Evolutionary conservation across 2,888 invertebrate genomes (phyloP).

Genomic region (Caenorhabditis sp.): DNA sequence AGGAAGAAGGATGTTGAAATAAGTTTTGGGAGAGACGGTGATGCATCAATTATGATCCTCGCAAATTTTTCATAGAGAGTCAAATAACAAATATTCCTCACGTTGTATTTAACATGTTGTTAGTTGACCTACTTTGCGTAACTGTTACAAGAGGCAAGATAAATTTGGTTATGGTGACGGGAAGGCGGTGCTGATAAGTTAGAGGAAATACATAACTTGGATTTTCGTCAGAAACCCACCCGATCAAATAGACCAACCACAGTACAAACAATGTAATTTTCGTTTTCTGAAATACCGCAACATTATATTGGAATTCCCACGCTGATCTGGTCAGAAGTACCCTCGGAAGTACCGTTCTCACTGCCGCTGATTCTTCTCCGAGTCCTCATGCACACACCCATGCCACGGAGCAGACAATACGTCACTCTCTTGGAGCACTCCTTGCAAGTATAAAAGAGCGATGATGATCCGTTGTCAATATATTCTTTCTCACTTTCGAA

Average conservation of each 20-base stretch:
- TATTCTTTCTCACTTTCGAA: constrained; percentile 12
- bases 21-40: too few species aligned
- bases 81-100: too few species aligned
- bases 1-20: too few species aligned
- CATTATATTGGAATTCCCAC: constrained; percentile 35
- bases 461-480: constrained; percentile 38
- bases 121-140: too few species aligned
- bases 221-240: background rate
- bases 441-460: constrained; percentile 50
- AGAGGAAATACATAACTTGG: too few species aligned
- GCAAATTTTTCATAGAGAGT: too few species aligned
- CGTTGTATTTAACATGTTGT: too few species aligned
- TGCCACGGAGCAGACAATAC: constrained; percentile 56
- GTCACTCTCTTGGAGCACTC: constrained; percentile 55
- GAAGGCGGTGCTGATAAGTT: too few species aligned
- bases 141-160: too few species aligned
- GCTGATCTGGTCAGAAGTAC: constrained; percentile 58
- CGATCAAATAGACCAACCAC: constrained; percentile 14
- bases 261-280: constrained; percentile 17
- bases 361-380: background rate
- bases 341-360: constrained; percentile 28
- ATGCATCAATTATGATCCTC: too few species aligned
- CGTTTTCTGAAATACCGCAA: constrained; percentile 44
- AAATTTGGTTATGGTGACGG: too few species aligned
- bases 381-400: constrained; percentile 62